Conservation (phyloP, 2,888 invertebrate genomes). For the Chirona hameri region DNA sequence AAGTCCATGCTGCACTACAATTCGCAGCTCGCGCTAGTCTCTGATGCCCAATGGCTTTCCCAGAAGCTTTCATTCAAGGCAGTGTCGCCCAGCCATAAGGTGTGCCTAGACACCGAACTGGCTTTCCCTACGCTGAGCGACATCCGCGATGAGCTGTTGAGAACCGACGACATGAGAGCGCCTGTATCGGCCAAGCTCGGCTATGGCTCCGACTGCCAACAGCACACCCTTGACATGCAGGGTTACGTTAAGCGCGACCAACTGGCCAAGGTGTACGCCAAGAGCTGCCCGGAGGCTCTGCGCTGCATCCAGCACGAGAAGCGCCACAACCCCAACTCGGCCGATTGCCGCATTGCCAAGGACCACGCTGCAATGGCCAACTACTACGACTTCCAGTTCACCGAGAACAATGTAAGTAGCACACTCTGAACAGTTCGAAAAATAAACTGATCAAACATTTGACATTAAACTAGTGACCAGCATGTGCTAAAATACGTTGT, state of each 20-base stretch:
- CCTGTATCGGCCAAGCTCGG: background rate
- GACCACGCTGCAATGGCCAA: slow-evolving; percentile 5
- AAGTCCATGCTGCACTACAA: background rate
- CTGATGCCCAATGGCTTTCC: background rate
- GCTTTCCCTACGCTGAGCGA: background rate
- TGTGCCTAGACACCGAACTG: background rate
- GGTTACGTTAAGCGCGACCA: background rate
- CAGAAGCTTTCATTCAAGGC: background rate
- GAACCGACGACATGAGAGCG: no score
- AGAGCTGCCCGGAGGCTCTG: background rate
- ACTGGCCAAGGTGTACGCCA: background rate
- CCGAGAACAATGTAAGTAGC: background rate
- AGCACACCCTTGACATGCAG: background rate
- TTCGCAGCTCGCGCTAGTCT: background rate
- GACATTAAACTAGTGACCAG: background rate
- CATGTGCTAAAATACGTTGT: background rate
- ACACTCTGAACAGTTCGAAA: background rate
- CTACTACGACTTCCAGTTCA: background rate
- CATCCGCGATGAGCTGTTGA: background rate
- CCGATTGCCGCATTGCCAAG: slow-evolving; percentile 14
- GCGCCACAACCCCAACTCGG: background rate
- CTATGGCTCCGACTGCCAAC: background rate
- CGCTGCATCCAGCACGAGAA: background rate
- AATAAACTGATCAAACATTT: background rate
- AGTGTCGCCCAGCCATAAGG: background rate